Evolutionary conservation across 2,888 invertebrate species (phyloP).

Genomic region (Phorcus lineatus): DNA sequence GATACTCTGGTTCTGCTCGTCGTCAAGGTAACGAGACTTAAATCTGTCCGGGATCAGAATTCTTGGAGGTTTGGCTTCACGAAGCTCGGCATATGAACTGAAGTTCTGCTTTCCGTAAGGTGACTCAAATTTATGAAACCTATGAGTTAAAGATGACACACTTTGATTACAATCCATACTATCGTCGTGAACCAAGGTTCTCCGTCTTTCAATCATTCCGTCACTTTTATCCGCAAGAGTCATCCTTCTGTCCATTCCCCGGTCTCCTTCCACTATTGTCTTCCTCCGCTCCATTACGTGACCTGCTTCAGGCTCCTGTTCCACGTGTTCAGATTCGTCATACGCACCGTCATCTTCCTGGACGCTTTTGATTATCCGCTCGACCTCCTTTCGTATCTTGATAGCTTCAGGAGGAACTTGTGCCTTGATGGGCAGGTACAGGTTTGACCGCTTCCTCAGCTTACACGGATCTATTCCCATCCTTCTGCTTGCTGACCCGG

Average conservation of each 20-base stretch:
- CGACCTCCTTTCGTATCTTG: constrained; percentile 63
- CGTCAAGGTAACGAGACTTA: constrained; percentile 53
- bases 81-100: constrained; percentile 53
- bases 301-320: neutral
- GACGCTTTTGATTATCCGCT: constrained; percentile 60
- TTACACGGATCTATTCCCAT: constrained; percentile 48
- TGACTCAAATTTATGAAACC: constrained; percentile 1
- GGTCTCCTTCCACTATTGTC: neutral
- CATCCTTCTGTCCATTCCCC: neutral
- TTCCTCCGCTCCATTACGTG: neutral
- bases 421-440: constrained; percentile 62
- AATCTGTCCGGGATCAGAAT: constrained; percentile 48
- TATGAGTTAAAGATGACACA: neutral
- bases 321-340: constrained; percentile 34
- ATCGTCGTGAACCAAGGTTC: too few relatives aligned
- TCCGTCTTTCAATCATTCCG: neutral
- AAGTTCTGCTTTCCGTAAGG: constrained; percentile 31
- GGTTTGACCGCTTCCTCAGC: constrained; percentile 55
- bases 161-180: neutral
- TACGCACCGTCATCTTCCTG: constrained; percentile 58
- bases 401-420: constrained; percentile 60
- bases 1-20: constrained; percentile 57
- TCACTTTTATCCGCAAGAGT: neutral
- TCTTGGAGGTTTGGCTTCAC: constrained; percentile 54
- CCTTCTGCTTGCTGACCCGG: constrained; percentile 43